phyloP scores from a whole-genome alignment of 2,888 invertebrate genomes.

The Drosophila mettleri region DNA sequence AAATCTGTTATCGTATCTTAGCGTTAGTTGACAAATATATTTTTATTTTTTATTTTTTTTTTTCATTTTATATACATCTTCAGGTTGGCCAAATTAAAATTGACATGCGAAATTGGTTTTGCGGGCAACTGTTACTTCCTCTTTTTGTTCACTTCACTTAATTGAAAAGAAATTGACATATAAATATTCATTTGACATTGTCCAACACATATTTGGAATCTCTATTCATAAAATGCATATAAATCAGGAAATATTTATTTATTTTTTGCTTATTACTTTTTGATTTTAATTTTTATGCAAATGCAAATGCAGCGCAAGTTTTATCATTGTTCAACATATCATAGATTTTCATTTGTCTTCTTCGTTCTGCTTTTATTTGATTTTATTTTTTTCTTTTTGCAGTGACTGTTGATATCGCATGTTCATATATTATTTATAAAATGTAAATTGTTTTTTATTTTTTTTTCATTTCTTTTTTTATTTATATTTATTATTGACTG shows the following conservation, averaged over 20 bases:
- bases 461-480: background rate
- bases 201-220: conserved; percentile 6
- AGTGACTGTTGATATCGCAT: conserved; percentile 16
- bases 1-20: conserved; percentile 26
- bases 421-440: conserved; percentile 10
- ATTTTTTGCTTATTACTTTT: background rate
- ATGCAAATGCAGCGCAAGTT: conserved; percentile 29
- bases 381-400: conserved; percentile 14
- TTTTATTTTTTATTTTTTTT: conserved; percentile 17
- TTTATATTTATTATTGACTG: too few species aligned
- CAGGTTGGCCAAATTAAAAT: conserved; percentile 54
- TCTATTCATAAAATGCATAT: conserved; percentile 35
- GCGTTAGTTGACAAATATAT: conserved; percentile 42
- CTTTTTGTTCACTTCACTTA: conserved; percentile 22
- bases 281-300: conserved; percentile 25
- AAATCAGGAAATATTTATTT: conserved; percentile 10
- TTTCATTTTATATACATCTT: conserved; percentile 45
- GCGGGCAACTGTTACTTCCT: background rate
- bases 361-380: conserved; percentile 25
- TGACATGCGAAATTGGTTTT: conserved; percentile 54
- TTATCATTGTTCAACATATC: conserved; percentile 22
- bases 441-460: conserved; percentile 22
- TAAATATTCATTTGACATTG: conserved; percentile 32
- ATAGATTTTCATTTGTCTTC: conserved; percentile 44
- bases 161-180: conserved; percentile 75